A percentile compares a stretch with the other conserved stretches of the same genome.
phyloP scores from a whole-genome alignment of 2,888 invertebrate species.

The Volucella zonaria region DNA sequence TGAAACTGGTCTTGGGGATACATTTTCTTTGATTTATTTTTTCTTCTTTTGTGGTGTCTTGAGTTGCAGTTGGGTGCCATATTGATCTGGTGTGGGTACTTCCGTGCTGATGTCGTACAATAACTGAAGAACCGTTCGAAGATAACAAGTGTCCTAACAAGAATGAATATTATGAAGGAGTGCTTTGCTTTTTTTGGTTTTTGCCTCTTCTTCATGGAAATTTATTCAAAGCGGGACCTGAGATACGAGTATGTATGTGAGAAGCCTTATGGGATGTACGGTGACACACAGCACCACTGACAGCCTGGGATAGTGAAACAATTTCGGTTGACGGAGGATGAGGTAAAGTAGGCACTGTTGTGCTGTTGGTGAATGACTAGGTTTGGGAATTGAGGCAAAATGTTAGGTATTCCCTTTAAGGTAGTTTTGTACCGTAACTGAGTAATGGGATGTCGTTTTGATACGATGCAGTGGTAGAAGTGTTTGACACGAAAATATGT shows the following conservation, averaged over 20 bases:
- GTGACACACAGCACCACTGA: conserved; percentile 53
- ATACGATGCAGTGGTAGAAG: conserved; percentile 5
- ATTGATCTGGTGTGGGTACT: conserved; percentile 57
- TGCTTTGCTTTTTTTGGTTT: conserved; percentile 13
- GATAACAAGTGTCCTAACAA: conserved; percentile 72
- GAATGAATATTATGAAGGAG: conserved; percentile 35
- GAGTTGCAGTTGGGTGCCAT: conserved; percentile 42
- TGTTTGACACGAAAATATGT: conserved; percentile 21
- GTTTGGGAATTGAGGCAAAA: conserved; percentile 37
- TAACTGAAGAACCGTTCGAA: conserved; percentile 64
- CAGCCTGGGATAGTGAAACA: conserved; percentile 36
- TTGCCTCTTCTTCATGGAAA: conserved; percentile 30
- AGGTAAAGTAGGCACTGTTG: conserved; percentile 9
- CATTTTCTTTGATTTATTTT: background rate
- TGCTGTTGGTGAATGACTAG: conserved; percentile 23
- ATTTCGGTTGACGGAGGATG: conserved; percentile 12
- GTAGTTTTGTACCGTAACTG: conserved; percentile 51
- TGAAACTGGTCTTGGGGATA: background rate
- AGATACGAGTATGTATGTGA: conserved; percentile 16
- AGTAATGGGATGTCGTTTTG: conserved; percentile 29
- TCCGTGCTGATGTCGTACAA: conserved; percentile 49
- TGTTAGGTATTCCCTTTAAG: conserved; percentile 47
- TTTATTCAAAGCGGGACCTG: conserved; percentile 65
- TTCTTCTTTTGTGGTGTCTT: background rate
- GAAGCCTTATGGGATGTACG: conserved; percentile 25